These are phyloP conservation scores for Sardinella longiceps DNA, from an alignment of 2,797 vertebrate genomes.

Conservation along the genomic window DNA sequence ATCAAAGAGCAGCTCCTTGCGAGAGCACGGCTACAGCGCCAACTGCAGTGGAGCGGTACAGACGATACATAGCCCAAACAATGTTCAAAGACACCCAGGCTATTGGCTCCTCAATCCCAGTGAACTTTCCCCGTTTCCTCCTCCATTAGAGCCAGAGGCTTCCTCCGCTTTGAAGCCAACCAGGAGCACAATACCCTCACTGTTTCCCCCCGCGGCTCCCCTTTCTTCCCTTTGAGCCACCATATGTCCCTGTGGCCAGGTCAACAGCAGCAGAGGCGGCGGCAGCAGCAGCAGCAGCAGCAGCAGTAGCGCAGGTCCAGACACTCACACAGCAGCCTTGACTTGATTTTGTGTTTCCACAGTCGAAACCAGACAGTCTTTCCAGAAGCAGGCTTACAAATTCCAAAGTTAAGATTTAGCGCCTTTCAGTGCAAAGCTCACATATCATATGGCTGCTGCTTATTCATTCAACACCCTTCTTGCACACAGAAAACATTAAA, in stretches of 20 bases:
- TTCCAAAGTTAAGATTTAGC: not conserved
- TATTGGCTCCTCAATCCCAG: not conserved
- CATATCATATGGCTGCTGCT: not conserved
- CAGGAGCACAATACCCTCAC: conserved; percentile 24
- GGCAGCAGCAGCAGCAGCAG: not conserved
- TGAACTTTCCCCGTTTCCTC: conserved; percentile 5
- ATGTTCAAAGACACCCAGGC: not conserved
- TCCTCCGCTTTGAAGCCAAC: conserved; percentile 7
- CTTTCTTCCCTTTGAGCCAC: not conserved
- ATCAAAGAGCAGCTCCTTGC: not conserved
- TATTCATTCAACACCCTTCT: not conserved
- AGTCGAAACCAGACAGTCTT: not conserved
- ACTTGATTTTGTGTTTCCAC: not conserved
- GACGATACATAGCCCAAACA: conserved; percentile 26
- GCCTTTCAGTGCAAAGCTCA: not conserved
- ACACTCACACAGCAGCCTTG: not conserved
- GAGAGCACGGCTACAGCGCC: not conserved
- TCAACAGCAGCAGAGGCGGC: not conserved
- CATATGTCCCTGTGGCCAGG: not conserved
- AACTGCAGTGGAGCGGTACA: not conserved
- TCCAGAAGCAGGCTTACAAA: not conserved
- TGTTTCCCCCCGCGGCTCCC: conserved; percentile 13
- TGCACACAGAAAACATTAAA: not conserved
- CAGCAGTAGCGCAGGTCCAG: not conserved
- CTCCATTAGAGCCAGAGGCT: not conserved